Conservation (phyloP, 1,140 invertebrate genomes). For the Idris sp. region DNA sequence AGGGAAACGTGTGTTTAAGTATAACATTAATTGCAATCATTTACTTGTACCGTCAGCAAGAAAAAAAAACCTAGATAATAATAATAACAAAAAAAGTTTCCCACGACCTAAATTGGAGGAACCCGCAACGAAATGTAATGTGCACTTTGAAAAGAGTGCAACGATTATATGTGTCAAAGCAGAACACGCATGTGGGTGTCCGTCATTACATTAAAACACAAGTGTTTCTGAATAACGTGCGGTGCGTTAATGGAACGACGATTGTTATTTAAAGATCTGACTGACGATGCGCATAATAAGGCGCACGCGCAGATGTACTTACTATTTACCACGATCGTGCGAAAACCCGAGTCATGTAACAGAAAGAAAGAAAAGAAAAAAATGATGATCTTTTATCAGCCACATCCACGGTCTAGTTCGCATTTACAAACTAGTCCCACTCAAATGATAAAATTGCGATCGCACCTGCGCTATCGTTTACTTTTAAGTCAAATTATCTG, state of each 20-base stretch:
- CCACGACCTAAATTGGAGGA: slow-evolving; percentile 18
- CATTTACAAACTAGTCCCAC: slow-evolving; percentile 42
- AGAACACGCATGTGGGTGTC: slow-evolving; percentile 1
- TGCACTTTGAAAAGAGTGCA: slow-evolving; percentile 26
- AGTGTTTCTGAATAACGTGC: slow-evolving; percentile 32
- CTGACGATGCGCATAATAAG: slow-evolving; percentile 42
- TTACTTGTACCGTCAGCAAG: background rate
- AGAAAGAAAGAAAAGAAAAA: slow-evolving; percentile 15
- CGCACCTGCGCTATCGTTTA: slow-evolving; percentile 33
- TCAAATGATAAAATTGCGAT: slow-evolving; percentile 32
- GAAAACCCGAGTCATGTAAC: slow-evolving; percentile 31
- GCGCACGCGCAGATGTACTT: slow-evolving; percentile 42
- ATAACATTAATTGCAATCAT: slow-evolving; percentile 16
- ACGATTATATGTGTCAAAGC: slow-evolving; percentile 33
- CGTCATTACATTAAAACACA: slow-evolving; percentile 26
- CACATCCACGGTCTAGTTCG: slow-evolving; percentile 48
- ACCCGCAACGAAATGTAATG: slow-evolving; percentile 23
- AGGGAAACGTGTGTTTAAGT: slow-evolving; percentile 1
- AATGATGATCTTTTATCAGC: slow-evolving; percentile 45
- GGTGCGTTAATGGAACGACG: slow-evolving; percentile 34
- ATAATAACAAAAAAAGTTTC: slow-evolving; percentile 10
- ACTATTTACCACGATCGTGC: slow-evolving; percentile 46
- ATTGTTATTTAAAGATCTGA: slow-evolving; percentile 57
- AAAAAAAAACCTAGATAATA: background rate
- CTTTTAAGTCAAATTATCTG: slow-evolving; percentile 12